Conservation (phyloP, 2,797 vertebrate genomes). For the Falco rusticolus region DNA sequence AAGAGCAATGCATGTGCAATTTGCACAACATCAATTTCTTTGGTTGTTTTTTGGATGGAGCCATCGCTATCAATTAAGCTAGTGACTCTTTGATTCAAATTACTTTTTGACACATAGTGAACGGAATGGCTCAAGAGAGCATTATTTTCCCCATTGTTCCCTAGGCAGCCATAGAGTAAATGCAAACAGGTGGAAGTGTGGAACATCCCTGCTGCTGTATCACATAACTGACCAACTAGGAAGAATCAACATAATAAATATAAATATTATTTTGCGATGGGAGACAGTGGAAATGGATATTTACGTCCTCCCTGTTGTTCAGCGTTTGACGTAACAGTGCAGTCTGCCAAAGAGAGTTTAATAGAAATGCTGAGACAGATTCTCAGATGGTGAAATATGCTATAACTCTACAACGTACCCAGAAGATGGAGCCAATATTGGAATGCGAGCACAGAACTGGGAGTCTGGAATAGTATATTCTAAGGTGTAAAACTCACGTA, state of each 20-base stretch:
- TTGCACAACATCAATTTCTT: conserved; percentile 78
- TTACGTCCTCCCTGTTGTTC: conserved; percentile 51
- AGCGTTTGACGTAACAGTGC: fast-evolving
- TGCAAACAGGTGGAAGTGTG: conserved; percentile 73
- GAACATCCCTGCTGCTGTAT: conserved; percentile 34
- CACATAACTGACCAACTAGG: conserved; percentile 12
- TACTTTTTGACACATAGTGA: conserved; percentile 79
- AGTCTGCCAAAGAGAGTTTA: neutral
- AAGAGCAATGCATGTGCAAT: conserved; percentile 77
- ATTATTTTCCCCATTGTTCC: conserved; percentile 72
- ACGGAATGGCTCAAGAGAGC: conserved; percentile 61
- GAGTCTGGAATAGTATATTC: neutral
- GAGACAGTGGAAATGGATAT: conserved; percentile 17
- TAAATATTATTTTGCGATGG: conserved; percentile 8
- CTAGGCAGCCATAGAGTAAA: conserved; percentile 66
- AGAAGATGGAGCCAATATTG: neutral
- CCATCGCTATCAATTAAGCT: conserved; percentile 77
- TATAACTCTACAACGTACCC: neutral
- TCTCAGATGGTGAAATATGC: neutral
- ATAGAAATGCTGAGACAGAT: neutral
- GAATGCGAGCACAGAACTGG: neutral
- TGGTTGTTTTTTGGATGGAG: conserved; percentile 72
- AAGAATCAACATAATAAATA: conserved; percentile 14
- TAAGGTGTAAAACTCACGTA: neutral
- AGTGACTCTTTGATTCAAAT: conserved; percentile 77